Evolutionary conservation across 1,140 invertebrate genomes (phyloP).

Genomic region (Parasteatoda tepidariorum): DNA sequence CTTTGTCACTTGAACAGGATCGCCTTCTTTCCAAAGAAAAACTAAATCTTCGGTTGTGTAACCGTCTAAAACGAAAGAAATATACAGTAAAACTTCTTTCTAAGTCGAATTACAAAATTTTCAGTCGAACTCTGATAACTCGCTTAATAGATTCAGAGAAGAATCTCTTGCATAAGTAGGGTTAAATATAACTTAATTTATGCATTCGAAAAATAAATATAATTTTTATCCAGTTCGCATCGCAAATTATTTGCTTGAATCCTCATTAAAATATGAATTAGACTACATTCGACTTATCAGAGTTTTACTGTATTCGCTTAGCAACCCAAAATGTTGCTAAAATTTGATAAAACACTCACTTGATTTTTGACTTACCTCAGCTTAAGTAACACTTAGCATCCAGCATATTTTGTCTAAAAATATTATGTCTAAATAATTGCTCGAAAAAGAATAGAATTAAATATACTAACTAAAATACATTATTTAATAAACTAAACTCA

Average conservation of each 20-base stretch:
- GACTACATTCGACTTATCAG: conserved; percentile 57
- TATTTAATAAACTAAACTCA: too few species aligned
- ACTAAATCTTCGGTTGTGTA: conserved; percentile 95
- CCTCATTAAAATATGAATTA: too few species aligned
- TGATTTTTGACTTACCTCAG: too few species aligned
- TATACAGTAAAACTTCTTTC: conserved; percentile 57
- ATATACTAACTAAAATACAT: too few species aligned
- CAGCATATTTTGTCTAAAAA: too few species aligned
- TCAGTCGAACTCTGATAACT: conserved; percentile 61
- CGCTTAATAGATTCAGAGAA: not conserved
- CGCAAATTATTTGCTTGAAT: too few species aligned
- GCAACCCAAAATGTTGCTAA: not conserved
- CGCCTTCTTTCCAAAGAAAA: conserved; percentile 92
- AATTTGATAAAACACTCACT: not conserved
- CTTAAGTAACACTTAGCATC: too few species aligned
- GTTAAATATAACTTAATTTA: not conserved
- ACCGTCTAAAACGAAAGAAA: conserved; percentile 74
- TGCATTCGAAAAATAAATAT: too few species aligned
- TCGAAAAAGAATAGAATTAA: too few species aligned
- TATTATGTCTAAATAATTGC: too few species aligned
- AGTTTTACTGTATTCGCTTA: conserved; percentile 52
- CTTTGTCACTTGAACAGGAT: conserved; percentile 90
- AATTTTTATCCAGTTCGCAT: too few species aligned
- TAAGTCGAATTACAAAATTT: conserved; percentile 46
- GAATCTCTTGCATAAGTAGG: not conserved